Conservation (phyloP, 2,113 vertebrate genomes). For the Melospiza melodia region DNA sequence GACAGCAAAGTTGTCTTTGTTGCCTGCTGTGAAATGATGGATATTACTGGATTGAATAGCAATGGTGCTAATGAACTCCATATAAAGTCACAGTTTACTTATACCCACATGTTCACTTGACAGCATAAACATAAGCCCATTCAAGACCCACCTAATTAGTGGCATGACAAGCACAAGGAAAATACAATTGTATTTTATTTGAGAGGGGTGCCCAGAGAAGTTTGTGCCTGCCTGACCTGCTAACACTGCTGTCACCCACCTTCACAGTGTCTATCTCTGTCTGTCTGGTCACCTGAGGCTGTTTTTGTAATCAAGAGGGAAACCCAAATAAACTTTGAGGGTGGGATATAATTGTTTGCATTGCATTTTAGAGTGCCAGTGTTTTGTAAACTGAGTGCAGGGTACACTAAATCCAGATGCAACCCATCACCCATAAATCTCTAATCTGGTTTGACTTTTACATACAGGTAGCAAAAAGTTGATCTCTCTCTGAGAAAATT, state of each 20-base stretch:
- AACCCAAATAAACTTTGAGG: not conserved
- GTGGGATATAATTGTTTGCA: not conserved
- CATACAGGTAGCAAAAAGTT: not conserved
- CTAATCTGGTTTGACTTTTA: not conserved
- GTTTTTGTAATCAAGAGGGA: not conserved
- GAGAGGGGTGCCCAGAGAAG: not conserved
- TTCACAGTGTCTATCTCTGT: not conserved
- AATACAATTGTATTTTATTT: not conserved
- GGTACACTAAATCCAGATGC: not conserved
- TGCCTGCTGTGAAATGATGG: not conserved
- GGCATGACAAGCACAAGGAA: not conserved
- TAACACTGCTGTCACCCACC: not conserved
- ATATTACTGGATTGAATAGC: not conserved
- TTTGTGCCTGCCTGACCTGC: not conserved
- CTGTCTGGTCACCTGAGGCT: not conserved
- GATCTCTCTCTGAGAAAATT: not conserved
- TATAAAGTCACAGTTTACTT: not conserved
- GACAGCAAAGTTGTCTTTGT: not conserved
- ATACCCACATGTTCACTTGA: not conserved
- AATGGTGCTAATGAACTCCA: not conserved
- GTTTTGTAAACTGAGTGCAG: not conserved
- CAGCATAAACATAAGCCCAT: not conserved
- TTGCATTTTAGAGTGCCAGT: not conserved
- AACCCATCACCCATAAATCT: not conserved
- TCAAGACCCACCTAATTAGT: not conserved